Conservation (phyloP, 2,888 invertebrate genomes). For the Andrena minutula region DNA sequence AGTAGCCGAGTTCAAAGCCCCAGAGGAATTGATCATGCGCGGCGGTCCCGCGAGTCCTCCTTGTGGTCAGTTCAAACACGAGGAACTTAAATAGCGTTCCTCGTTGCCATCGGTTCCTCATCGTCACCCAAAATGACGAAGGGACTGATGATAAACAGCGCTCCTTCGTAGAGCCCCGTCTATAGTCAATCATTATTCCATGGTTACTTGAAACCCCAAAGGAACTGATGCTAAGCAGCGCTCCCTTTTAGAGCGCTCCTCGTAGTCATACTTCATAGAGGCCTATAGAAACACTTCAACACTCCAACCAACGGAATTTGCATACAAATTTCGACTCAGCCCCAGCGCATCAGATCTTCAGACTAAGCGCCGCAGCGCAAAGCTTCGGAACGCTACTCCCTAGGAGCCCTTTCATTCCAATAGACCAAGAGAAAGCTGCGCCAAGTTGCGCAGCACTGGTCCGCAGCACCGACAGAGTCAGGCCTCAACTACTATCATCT, state of each 20-base stretch:
- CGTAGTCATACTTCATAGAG: not conserved
- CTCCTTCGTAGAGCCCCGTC: not conserved
- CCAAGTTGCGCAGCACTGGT: not conserved
- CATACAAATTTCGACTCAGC: not conserved
- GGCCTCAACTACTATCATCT: conserved; percentile 33
- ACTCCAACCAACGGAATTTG: not conserved
- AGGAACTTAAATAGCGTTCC: no score
- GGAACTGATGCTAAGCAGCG: not conserved
- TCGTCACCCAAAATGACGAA: not conserved
- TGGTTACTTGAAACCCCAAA: not conserved
- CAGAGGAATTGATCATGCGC: not conserved
- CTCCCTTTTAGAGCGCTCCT: not conserved
- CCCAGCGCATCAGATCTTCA: conserved; percentile 6
- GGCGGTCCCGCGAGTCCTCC: no score
- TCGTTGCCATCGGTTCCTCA: no score
- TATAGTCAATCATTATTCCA: conserved; percentile 2
- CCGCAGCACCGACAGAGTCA: conserved; percentile 36
- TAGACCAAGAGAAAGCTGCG: not conserved
- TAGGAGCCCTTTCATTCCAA: not conserved
- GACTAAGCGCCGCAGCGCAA: not conserved
- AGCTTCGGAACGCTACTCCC: not conserved
- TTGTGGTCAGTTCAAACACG: no score
- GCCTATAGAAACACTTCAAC: not conserved
- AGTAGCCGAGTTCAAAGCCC: not conserved
- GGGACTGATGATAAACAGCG: not conserved